Percentiles rank a stretch among this genome's conserved stretches.
Conservation (phyloP, 2,888 invertebrate genomes). For the Lamellibrachia satsuma region DNA sequence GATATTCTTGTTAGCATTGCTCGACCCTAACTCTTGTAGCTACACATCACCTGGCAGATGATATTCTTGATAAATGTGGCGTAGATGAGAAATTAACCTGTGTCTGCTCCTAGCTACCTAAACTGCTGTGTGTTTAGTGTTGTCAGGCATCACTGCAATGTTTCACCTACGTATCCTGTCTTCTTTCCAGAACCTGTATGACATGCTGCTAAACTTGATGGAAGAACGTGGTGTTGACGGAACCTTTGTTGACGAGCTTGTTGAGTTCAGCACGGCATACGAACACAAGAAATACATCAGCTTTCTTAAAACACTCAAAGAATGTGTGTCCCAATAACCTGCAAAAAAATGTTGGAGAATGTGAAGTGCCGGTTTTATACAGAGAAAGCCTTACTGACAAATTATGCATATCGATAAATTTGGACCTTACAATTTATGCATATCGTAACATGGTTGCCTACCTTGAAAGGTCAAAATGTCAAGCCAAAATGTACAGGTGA, state of each 20-base stretch:
- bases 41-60: too few relatives aligned
- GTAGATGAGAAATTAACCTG: too few relatives aligned
- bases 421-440: not conserved
- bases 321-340: conserved; percentile 41
- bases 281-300: conserved; percentile 92
- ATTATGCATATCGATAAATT: not conserved
- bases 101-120: too few relatives aligned
- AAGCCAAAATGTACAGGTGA: not conserved
- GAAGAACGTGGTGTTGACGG: conserved; percentile 96
- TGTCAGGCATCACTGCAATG: too few relatives aligned
- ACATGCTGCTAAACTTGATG: conserved; percentile 90
- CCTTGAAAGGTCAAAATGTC: not conserved
- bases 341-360: not conserved
- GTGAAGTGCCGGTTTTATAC: not conserved
- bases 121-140: too few relatives aligned
- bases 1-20: too few relatives aligned
- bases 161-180: not conserved
- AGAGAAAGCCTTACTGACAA: not conserved
- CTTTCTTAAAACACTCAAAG: conserved; percentile 76
- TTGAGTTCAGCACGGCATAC: conserved; percentile 88
- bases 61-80: too few relatives aligned
- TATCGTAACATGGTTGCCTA: not conserved
- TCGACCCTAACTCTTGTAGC: too few relatives aligned
- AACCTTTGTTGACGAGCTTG: conserved; percentile 88
- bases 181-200: conserved; percentile 85